These are phyloP conservation scores for Archips xylosteana DNA, from an alignment of 2,888 invertebrate genomes.

Conservation along the genomic window DNA sequence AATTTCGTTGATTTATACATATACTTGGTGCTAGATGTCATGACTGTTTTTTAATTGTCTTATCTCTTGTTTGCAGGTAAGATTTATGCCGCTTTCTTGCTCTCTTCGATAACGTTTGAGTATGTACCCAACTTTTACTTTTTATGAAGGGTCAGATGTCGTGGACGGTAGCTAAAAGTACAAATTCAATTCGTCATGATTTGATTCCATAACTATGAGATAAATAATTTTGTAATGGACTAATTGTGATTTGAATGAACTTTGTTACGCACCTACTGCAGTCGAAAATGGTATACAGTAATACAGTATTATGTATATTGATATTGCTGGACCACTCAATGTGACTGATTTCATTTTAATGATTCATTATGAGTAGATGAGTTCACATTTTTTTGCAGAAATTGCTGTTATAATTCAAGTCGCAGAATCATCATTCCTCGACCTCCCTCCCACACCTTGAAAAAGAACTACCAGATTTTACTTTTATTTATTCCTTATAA, in stretches of 20 bases:
- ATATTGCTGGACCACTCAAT: background rate
- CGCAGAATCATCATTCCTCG: too few species aligned
- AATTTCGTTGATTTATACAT: conserved; percentile 44
- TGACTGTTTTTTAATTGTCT: conserved; percentile 57
- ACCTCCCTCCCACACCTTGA: too few species aligned
- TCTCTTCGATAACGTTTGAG: conserved; percentile 44
- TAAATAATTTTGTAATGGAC: conserved; percentile 19
- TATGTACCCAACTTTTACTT: conserved; percentile 57
- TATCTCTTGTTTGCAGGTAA: conserved; percentile 62
- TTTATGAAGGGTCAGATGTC: conserved; percentile 51
- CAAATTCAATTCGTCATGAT: conserved; percentile 45
- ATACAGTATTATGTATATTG: background rate
- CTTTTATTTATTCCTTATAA: too few species aligned
- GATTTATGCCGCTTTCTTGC: conserved; percentile 55
- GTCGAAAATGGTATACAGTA: background rate
- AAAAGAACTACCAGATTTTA: too few species aligned
- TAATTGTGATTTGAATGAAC: conserved; percentile 32
- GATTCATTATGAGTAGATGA: too few species aligned
- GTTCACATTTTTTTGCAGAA: too few species aligned
- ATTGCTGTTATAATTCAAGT: too few species aligned
- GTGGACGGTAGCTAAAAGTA: conserved; percentile 49
- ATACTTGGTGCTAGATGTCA: conserved; percentile 48
- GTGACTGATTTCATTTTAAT: too few species aligned
- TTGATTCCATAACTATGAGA: conserved; percentile 37
- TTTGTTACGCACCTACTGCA: conserved; percentile 5